Evolutionary conservation across 30 jellyfish, hydroid and myxozoan species (phyloP).

Genomic region (Chrysaora quinquecirrha): DNA sequence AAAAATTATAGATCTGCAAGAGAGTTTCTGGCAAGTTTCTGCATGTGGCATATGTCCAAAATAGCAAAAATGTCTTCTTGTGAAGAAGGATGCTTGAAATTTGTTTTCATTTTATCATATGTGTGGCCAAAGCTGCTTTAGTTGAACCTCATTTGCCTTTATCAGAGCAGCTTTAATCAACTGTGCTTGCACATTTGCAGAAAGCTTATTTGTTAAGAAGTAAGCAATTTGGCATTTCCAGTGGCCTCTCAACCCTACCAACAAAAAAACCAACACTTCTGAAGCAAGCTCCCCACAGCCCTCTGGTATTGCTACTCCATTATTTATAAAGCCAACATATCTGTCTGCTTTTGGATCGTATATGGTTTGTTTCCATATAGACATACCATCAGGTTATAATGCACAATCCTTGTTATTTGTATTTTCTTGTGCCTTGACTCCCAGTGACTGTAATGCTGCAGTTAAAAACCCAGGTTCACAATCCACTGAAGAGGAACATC

Average conservation of each 20-base stretch:
- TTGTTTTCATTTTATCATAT: not conserved
- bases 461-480: constrained; percentile 20
- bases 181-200: constrained; percentile 22
- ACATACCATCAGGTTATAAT: not conserved
- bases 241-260: constrained; percentile 32
- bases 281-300: constrained; percentile 10
- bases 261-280: constrained; percentile 32
- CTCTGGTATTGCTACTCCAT: not conserved
- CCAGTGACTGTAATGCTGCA: not conserved
- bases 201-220: not conserved
- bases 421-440: not conserved
- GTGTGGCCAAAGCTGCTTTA: not conserved
- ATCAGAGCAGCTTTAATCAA: not conserved
- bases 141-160: constrained; percentile 17
- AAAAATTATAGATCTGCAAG: constrained; percentile 30
- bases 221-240: constrained; percentile 56
- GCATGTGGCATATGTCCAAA: constrained; percentile 64
- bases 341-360: not conserved
- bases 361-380: too few species aligned
- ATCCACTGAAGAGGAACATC: not conserved
- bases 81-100: constrained; percentile 1
- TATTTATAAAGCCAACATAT: constrained; percentile 1
- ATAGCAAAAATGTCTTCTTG: not conserved
- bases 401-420: not conserved
- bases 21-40: constrained; percentile 66